Conservation (phyloP, 2,113 vertebrate species). For the Mesitornis unicolor region DNA sequence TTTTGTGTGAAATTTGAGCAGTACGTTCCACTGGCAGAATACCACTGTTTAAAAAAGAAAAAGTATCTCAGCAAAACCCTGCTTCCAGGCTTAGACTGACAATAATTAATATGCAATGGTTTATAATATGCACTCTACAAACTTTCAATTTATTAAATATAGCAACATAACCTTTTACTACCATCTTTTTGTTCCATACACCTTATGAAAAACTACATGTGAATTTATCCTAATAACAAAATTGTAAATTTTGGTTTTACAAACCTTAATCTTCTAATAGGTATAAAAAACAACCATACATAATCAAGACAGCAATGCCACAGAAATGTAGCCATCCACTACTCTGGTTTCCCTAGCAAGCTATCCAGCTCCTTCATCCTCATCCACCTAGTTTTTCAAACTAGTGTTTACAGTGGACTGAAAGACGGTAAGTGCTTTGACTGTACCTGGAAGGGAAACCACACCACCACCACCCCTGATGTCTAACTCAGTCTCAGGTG, state of each 20-base stretch:
- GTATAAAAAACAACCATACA: neutral
- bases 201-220: neutral
- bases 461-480: neutral
- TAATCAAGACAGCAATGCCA: neutral
- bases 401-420: too few species aligned
- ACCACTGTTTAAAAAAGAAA: neutral
- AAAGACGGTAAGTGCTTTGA: neutral
- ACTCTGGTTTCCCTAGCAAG: neutral
- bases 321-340: neutral
- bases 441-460: neutral
- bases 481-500: too few species aligned
- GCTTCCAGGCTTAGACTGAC: neutral
- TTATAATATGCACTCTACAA: neutral
- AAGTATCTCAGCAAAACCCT: neutral
- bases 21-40: neutral
- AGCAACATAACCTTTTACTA: neutral
- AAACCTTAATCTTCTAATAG: neutral
- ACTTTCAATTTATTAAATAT: neutral
- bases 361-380: neutral
- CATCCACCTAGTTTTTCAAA: neutral
- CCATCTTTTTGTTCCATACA: neutral
- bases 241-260: neutral
- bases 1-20: neutral
- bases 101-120: neutral
- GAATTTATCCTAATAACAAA: neutral